Evolutionary conservation across 2,113 vertebrate species (phyloP).

Genomic region (Saguinus midas): DNA sequence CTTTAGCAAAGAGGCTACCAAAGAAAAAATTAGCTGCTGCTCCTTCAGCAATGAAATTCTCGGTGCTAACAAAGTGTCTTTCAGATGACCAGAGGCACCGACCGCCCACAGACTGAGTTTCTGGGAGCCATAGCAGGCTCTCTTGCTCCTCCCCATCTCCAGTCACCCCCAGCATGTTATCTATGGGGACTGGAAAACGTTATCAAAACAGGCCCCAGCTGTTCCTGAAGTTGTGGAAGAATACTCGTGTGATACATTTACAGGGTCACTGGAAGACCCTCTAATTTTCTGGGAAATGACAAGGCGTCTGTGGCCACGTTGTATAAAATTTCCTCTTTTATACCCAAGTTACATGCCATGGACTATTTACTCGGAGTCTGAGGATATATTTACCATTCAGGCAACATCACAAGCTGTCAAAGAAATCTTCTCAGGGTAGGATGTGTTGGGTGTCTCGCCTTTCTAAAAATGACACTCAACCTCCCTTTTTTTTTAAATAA

Average conservation of each 20-base stretch:
- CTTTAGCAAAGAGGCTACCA: not conserved
- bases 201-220: constrained; percentile 67
- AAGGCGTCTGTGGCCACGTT: constrained; percentile 78
- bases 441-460: constrained; percentile 74
- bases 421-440: constrained; percentile 75
- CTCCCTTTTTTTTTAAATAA: constrained; percentile 48
- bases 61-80: not conserved
- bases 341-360: constrained; percentile 69
- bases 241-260: constrained; percentile 71
- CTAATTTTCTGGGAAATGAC: constrained; percentile 83
- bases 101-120: not conserved
- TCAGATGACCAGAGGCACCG: constrained; percentile 11
- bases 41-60: not conserved
- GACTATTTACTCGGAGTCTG: constrained; percentile 80
- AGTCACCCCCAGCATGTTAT: constrained; percentile 22
- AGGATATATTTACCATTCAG: constrained; percentile 72
- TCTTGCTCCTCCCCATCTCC: fast-evolving
- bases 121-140: not conserved
- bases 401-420: constrained; percentile 75
- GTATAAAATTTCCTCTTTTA: constrained; percentile 80
- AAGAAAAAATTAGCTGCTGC: not conserved
- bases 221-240: constrained; percentile 72
- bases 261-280: constrained; percentile 75
- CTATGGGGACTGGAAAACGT: constrained; percentile 43
- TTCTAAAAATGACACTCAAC: constrained; percentile 77